Percentiles rank a stretch among this genome's conserved stretches.
phyloP scores from a whole-genome alignment of 2,113 vertebrate genomes.

The Gymnarchus niloticus region DNA sequence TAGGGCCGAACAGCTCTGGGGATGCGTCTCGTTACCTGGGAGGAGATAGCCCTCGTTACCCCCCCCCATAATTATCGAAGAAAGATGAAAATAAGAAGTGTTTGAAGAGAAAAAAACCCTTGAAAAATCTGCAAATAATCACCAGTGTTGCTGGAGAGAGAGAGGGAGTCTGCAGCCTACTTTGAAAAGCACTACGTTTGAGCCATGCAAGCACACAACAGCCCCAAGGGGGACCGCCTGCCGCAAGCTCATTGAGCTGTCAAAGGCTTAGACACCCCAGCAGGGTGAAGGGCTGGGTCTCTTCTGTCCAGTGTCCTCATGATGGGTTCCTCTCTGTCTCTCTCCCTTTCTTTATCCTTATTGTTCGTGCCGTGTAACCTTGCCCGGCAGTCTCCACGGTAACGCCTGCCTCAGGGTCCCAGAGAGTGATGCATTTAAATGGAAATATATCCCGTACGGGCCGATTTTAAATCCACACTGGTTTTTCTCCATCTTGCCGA shows the following conservation, averaged over 20 bases:
- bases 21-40: neutral
- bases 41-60: neutral
- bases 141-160: conserved; percentile 23
- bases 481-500: conserved; percentile 39
- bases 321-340: conserved; percentile 6
- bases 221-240: conserved; percentile 9
- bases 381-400: conserved; percentile 34
- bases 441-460: conserved; percentile 32
- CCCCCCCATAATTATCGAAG: neutral
- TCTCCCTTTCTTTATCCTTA: conserved; percentile 7
- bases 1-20: neutral
- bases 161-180: conserved; percentile 16
- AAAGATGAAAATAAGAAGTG: conserved; percentile 15
- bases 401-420: conserved; percentile 33
- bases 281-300: conserved; percentile 1
- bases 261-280: conserved; percentile 32
- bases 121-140: conserved; percentile 34
- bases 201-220: conserved; percentile 32
- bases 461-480: conserved; percentile 40
- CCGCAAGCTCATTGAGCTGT: conserved; percentile 43
- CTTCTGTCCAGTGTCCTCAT: neutral
- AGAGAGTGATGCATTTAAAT: conserved; percentile 38
- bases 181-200: conserved; percentile 26
- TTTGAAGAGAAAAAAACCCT: conserved; percentile 8
- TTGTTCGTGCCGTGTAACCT: conserved; percentile 17